phyloP scores from a whole-genome alignment of 2,113 vertebrate species.

The Erythrocebus patas region DNA sequence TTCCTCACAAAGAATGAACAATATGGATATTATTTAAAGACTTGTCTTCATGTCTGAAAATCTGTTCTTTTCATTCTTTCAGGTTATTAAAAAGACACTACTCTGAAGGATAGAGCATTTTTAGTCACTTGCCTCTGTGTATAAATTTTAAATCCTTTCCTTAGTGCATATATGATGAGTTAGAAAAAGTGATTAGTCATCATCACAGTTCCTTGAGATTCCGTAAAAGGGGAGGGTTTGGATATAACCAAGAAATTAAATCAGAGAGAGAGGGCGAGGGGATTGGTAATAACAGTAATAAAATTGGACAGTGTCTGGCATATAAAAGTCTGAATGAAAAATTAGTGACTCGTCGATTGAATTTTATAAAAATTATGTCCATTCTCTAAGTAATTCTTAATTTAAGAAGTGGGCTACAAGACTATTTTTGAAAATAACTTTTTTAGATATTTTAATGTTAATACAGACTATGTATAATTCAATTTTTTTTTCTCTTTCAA shows the following conservation, averaged over 20 bases:
- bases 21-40: neutral
- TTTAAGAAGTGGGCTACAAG: neutral
- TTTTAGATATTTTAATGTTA: neutral
- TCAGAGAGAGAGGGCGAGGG: neutral
- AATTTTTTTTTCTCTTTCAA: neutral
- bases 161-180: neutral
- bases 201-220: neutral
- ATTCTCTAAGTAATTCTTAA: neutral
- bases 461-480: neutral
- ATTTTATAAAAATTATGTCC: neutral
- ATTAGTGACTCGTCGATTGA: neutral
- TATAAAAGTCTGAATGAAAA: neutral
- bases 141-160: neutral
- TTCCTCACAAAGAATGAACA: neutral
- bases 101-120: neutral
- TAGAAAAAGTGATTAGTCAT: neutral
- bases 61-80: neutral
- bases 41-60: neutral
- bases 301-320: neutral
- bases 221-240: neutral
- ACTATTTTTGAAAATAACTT: neutral
- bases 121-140: neutral
- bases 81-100: neutral
- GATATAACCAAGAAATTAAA: neutral
- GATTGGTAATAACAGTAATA: neutral